Conservation (phyloP, 2,888 invertebrate species). For the Torymus aiolomorphi region DNA sequence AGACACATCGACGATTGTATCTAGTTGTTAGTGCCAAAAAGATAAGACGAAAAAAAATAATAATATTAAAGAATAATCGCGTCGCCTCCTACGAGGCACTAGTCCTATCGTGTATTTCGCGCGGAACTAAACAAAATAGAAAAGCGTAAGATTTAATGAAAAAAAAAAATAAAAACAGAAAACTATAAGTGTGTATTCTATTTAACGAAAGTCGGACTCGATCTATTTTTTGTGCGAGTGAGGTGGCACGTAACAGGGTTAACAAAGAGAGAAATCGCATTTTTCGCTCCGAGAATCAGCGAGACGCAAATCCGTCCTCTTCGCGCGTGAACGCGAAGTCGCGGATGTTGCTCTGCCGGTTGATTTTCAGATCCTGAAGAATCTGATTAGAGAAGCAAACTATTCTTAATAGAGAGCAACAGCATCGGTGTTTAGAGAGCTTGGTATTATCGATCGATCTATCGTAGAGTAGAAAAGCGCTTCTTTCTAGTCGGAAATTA, state of each 20-base stretch:
- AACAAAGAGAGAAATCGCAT: slow-evolving; percentile 45
- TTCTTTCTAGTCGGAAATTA: slow-evolving; percentile 14
- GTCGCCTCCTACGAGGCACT: slow-evolving; percentile 17
- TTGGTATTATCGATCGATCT: background rate
- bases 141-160: slow-evolving; percentile 13
- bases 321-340: no score
- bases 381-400: slow-evolving; percentile 43
- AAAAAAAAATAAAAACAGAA: slow-evolving; percentile 16
- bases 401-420: slow-evolving; percentile 27
- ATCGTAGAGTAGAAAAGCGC: slow-evolving; percentile 16
- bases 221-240: slow-evolving; percentile 57
- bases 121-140: slow-evolving; percentile 15
- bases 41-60: background rate
- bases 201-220: slow-evolving; percentile 48
- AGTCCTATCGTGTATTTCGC: slow-evolving; percentile 40
- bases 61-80: background rate
- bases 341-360: background rate
- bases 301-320: background rate
- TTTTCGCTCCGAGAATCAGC: slow-evolving; percentile 49
- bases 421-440: slow-evolving; percentile 31
- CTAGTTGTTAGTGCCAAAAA: slow-evolving; percentile 52
- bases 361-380: slow-evolving; percentile 48
- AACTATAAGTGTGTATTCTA: slow-evolving; percentile 34
- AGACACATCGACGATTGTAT: slow-evolving; percentile 47
- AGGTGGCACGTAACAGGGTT: slow-evolving; percentile 57